Base-by-base conservation (phyloP, 2,113 vertebrate species). In the Gasterosteus aculeatus region DNA sequence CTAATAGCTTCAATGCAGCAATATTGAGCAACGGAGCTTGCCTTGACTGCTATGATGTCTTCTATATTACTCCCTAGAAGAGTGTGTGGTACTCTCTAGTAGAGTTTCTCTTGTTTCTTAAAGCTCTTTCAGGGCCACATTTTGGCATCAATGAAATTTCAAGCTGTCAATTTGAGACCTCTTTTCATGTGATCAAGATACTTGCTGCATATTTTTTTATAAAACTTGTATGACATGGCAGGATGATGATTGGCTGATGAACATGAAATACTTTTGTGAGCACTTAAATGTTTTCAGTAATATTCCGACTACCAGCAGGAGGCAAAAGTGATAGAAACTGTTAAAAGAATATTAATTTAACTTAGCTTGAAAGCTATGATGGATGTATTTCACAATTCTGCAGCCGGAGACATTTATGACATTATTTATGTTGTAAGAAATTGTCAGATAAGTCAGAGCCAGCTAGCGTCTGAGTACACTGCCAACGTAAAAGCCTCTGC, bases 401-500 rank as follows among this genome's bases (percentile, higher is more conserved):
- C 22, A 47, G 51, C 10, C 1, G 9, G 59, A 65, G 22, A 53
- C 35, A 16, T 33, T 72, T n/a, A 26, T 26, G 22, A 3, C 29
- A 53, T 78, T 76, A 29, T 57, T 69, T 51, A 29, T 47, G 5
- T 22, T 1, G 47, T 12, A 49, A 26, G 68, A 60, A 49, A 41
- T 22, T 62, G 16, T 66, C 33, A 33, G 22, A 26, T 7, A 64
- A 57, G 70, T 71, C 56, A 65, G 7, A 2, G 57, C 60, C 42
- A 16, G 9, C n/a, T 2, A 69, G 15, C 46, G 57, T 18, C 54
- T 54, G 67, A 74, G 33, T 72, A 29, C 67, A 60, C 54, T 44
- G 26, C 39, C 59, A 47, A 57, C 69, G 56, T 67, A 41, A 83
- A 85, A 66, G 46, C 12, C 41, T 65, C 62, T 80, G 60, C 46